Percentiles rank a stretch among this genome's conserved stretches.
phyloP scores from a whole-genome alignment of 1,140 invertebrate genomes.

The Neodiprion lecontei region DNA sequence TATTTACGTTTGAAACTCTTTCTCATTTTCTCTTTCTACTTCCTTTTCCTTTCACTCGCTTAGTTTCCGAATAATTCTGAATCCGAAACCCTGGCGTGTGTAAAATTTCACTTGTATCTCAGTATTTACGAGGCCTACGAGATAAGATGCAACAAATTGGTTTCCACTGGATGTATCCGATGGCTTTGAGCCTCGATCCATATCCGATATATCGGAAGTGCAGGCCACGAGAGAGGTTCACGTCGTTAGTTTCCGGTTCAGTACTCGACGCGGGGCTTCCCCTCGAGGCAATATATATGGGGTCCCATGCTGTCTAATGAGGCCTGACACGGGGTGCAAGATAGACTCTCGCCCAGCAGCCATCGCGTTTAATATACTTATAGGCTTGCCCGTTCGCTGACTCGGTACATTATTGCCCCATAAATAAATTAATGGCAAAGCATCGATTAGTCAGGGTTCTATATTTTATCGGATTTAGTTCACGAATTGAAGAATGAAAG shows the following conservation, averaged over 20 bases:
- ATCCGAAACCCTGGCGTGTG: no score
- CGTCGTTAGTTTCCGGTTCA: conserved; percentile 43
- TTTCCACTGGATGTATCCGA: conserved; percentile 1
- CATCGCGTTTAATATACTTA: conserved; percentile 7
- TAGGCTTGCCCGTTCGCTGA: background rate
- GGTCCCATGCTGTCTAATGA: conserved; percentile 49
- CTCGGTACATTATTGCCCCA: conserved; percentile 35
- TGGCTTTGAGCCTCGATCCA: background rate
- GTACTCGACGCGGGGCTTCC: conserved; percentile 24
- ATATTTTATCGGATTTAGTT: conserved; percentile 22
- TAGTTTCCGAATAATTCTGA: no score
- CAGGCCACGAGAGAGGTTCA: conserved; percentile 29
- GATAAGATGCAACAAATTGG: conserved; percentile 7
- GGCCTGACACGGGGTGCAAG: conserved; percentile 40
- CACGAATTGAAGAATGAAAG: background rate
- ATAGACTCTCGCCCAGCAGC: background rate
- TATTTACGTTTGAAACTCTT: no score
- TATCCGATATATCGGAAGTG: conserved; percentile 2
- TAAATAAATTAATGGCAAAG: conserved; percentile 45
- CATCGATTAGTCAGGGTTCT: conserved; percentile 37
- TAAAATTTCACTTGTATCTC: no score
- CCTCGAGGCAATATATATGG: conserved; percentile 9
- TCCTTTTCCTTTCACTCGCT: no score
- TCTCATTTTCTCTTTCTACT: no score
- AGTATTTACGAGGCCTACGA: background rate